A percentile compares a stretch with the other conserved stretches of the same genome.
Conservation (phyloP, 1,140 invertebrate genomes). For the Leptestheria dahalacensis region DNA sequence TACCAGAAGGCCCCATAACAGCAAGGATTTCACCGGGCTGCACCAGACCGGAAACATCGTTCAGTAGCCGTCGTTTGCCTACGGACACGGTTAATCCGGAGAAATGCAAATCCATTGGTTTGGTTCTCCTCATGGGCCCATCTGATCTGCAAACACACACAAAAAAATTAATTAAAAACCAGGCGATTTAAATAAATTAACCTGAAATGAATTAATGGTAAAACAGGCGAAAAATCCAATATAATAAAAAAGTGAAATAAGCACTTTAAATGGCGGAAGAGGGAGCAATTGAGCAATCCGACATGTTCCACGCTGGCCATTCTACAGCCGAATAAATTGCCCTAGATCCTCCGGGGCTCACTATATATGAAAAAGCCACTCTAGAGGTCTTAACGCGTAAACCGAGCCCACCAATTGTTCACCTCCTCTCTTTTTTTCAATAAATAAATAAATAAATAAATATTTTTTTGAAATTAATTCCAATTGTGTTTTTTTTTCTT, state of each 20-base stretch:
- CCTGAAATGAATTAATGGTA: not conserved
- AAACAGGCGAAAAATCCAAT: not conserved
- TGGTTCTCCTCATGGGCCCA: conserved; percentile 28
- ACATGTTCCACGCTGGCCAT: not conserved
- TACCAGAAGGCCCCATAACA: conserved; percentile 68
- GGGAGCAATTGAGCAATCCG: not conserved
- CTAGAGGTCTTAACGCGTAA: too few relatives aligned
- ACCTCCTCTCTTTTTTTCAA: too few relatives aligned
- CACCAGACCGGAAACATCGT: conserved; percentile 54
- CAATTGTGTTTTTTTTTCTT: too few relatives aligned
- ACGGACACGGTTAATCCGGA: conserved; percentile 40
- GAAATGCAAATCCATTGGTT: conserved; percentile 52
- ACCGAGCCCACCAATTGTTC: too few relatives aligned
- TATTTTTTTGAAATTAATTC: too few relatives aligned
- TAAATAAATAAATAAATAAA: too few relatives aligned
- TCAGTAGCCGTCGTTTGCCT: conserved; percentile 44
- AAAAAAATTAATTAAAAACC: not conserved
- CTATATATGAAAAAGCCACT: not conserved
- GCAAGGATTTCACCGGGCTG: conserved; percentile 62
- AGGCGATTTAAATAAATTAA: not conserved
- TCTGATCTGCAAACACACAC: conserved; percentile 30
- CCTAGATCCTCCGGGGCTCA: not conserved
- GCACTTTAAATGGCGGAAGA: not conserved
- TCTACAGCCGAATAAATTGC: not conserved
- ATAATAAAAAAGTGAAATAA: not conserved